Evolutionary conservation across 1,140 invertebrate species (phyloP), one percentile per base, ranked within the genome.

Genomic region (Calephelis nemesis): DNA sequence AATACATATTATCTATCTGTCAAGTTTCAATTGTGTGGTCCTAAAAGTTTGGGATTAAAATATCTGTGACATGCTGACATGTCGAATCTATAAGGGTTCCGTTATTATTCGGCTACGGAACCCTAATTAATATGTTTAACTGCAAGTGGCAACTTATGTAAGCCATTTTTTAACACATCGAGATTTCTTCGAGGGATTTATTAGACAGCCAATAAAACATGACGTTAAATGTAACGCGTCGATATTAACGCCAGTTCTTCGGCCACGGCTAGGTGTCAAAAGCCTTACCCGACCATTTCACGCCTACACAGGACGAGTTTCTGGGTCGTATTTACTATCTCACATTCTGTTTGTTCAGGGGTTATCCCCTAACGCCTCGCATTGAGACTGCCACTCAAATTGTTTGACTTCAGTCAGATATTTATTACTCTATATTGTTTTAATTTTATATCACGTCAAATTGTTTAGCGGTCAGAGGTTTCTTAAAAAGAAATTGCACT

Each of bases 261-360:
- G 74, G 76, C 68, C 74, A 71, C 77, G 75, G 79, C 78, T 88
- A 91, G 88, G 88, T 91, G 88, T 91, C 88, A 91, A 91, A 91
- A 91, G 88, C 84, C 82, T 88, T 91, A 91, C 88, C 87, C 89
- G 88, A 79, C 82, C 83, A 75, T 78, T 82, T 77, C 62, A 85
- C 85, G 79, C 87, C 87, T 82, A 87, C 86, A 76, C 84, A 70
- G 74, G 68, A 70, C 81, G 75, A 76, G 77, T 79, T 82, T 75
- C 76, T 78, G 74, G 74, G 72, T 71, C 76, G 69, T 88, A 77
- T 89, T 85, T 81, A 87, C 84, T 76, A 84, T 85, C 84, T 83
- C 81, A 83, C 77, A 84, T 81, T 80, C 63, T 87, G 68, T 90
- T 88, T 88, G 78, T 80, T 84, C 79, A 77, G 83, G 87, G 84